Evolutionary conservation across 2,113 vertebrate species (phyloP).

Genomic region (Terrapene triunguis): DNA sequence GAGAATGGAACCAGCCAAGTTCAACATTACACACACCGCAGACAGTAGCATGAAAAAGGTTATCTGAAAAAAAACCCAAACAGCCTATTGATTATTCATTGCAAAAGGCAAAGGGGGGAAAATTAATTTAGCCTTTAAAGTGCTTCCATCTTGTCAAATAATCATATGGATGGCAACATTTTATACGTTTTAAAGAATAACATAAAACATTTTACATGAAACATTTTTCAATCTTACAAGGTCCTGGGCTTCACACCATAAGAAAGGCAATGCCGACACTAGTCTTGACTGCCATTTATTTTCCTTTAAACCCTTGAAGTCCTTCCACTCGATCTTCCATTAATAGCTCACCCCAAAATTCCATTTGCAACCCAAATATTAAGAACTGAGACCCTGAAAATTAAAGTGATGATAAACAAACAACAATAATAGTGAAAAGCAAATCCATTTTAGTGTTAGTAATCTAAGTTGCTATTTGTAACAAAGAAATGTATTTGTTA

Average conservation of each 20-base stretch:
- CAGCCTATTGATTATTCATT: slow-evolving; percentile 14
- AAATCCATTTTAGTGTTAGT: not conserved
- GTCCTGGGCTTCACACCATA: not conserved
- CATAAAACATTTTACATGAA: not conserved
- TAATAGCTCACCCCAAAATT: not conserved
- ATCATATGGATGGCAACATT: not conserved
- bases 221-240: not conserved
- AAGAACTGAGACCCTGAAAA: not conserved
- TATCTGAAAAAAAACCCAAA: slow-evolving; percentile 83
- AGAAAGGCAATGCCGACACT: not conserved
- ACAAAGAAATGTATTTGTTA: not conserved
- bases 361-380: not conserved
- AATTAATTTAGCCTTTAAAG: not conserved
- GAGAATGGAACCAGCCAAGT: slow-evolving; percentile 96
- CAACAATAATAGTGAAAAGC: not conserved
- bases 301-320: slow-evolving; percentile 2
- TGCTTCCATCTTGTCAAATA: slow-evolving; percentile 22
- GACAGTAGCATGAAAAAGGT: slow-evolving; percentile 99
- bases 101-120: not conserved
- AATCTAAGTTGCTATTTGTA: not conserved
- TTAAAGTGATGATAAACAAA: not conserved
- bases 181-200: not conserved
- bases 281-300: not conserved
- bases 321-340: not conserved
- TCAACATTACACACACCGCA: slow-evolving; percentile 98